Base-by-base conservation (phyloP, 2,888 invertebrate genomes). In the Cactoblastis cactorum region DNA sequence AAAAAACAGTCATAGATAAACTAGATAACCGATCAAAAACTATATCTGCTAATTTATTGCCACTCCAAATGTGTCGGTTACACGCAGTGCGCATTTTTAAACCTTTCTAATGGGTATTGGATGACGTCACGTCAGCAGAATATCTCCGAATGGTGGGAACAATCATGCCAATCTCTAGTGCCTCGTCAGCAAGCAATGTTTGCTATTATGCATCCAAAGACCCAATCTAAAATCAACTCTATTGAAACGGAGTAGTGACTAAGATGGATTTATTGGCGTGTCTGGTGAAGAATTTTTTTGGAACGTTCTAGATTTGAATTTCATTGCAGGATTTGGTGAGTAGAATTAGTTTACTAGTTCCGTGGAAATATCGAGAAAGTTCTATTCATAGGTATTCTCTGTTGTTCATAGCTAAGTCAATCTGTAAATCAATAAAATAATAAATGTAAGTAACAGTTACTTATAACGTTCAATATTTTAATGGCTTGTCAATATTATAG, bases 111-210 rank as follows among this genome's bases (percentile, higher is more conserved):
- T 51, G 46, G 38, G 46, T 37, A 19, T 34, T 22, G 33, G 37
- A 51, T 51, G 51, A 39, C 19, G 45, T 51, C 28, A 46, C 50
- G 50, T 51, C 51, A 51, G 51, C 46, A 39, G 17, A 34, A 48
- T 11, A 39, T 45, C 39, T 18, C 18, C 38, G 32, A 54, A 58
- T 53, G 54, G 56, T 39, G 53, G 32, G 56, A 58, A 58, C 56
- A 58, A 58, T 54, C 56, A 54, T 51, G 50, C 54, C 53, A 53
- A 58, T 56, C 56, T 46, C 38, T 48, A 38, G 46, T 47, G 52
- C 52, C 47, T 38, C 47, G 52, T 54, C 54, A 54, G 54, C 54
- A 8, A 14, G 8, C 51, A 45, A 49, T 49, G 49, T 41, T 41
- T 41, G 50, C 47, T 49, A 51, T 51, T 55, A 45, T 56, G 49